Evolutionary conservation across 2,888 invertebrate genomes (phyloP).

Genomic region (Cordilura impudica): DNA sequence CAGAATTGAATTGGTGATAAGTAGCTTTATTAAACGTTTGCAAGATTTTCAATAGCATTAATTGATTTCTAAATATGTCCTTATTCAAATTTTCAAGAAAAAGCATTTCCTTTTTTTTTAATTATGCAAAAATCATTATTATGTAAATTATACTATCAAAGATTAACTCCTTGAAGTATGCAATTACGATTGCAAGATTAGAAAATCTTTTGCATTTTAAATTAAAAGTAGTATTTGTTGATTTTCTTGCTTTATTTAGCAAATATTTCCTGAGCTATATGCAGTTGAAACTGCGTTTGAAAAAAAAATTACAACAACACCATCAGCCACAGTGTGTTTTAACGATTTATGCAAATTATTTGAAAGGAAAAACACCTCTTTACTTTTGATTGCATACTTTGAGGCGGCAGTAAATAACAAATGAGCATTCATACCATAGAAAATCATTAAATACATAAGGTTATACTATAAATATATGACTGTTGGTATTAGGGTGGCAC

Average conservation of each 20-base stretch:
- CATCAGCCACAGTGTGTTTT: neutral
- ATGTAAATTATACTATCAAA: conserved; percentile 31
- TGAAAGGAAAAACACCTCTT: conserved; percentile 19
- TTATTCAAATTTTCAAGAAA: too few relatives aligned
- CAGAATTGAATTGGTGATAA: too few relatives aligned
- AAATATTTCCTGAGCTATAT: conserved; percentile 1
- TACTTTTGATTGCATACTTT: conserved; percentile 45
- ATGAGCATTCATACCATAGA: conserved; percentile 35
- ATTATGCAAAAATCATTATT: conserved; percentile 34
- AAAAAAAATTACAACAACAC: neutral
- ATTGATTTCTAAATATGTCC: too few relatives aligned
- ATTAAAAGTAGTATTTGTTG: neutral
- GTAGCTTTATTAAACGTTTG: too few relatives aligned
- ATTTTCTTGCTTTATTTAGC: neutral
- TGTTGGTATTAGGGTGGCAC: neutral
- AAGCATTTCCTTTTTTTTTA: conserved; percentile 22
- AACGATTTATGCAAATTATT: conserved; percentile 37
- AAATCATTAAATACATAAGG: neutral
- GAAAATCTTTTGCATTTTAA: conserved; percentile 21
- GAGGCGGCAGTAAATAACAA: conserved; percentile 36
- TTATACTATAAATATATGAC: too few relatives aligned
- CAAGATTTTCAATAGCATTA: too few relatives aligned
- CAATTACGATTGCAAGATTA: conserved; percentile 53
- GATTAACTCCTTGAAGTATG: conserved; percentile 28
- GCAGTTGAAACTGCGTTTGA: neutral